phyloP scores from a whole-genome alignment of 2,888 invertebrate genomes.

The Cheilosia urbana region DNA sequence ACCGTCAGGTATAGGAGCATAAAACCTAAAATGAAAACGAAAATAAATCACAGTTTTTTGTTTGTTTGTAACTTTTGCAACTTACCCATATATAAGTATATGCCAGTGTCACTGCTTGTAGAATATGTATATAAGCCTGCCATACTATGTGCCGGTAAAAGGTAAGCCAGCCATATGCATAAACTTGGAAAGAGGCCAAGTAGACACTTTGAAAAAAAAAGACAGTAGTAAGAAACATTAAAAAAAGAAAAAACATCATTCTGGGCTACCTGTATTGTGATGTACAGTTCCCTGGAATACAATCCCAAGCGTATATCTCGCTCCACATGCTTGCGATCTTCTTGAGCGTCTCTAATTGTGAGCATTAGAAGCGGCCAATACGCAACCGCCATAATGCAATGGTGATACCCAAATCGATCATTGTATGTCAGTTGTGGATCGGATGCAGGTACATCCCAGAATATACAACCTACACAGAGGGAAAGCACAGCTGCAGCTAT shows the following conservation, averaged over 20 bases:
- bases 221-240: not conserved
- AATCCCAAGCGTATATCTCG: slow-evolving; percentile 92
- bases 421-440: slow-evolving; percentile 90
- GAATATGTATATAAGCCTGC: slow-evolving; percentile 91
- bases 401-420: slow-evolving; percentile 94
- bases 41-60: not conserved
- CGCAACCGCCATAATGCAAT: slow-evolving; percentile 90
- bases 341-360: slow-evolving; percentile 83
- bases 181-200: slow-evolving; percentile 91
- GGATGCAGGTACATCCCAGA: slow-evolving; percentile 93
- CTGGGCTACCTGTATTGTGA: slow-evolving; percentile 89
- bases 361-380: slow-evolving; percentile 91
- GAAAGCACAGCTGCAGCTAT: slow-evolving; percentile 93
- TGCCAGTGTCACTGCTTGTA: slow-evolving; percentile 87
- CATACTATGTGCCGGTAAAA: slow-evolving; percentile 95
- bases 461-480: slow-evolving; percentile 92
- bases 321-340: slow-evolving; percentile 87
- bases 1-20: slow-evolving; percentile 89
- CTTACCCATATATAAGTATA: slow-evolving; percentile 89
- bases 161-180: slow-evolving; percentile 92
- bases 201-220: slow-evolving; percentile 86
- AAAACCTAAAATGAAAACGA: slow-evolving; percentile 85
- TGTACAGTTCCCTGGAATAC: slow-evolving; percentile 91
- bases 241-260: no score
- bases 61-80: not conserved